Evolutionary conservation across 2,113 vertebrate genomes (phyloP).

Genomic region (Labeo rohita): DNA sequence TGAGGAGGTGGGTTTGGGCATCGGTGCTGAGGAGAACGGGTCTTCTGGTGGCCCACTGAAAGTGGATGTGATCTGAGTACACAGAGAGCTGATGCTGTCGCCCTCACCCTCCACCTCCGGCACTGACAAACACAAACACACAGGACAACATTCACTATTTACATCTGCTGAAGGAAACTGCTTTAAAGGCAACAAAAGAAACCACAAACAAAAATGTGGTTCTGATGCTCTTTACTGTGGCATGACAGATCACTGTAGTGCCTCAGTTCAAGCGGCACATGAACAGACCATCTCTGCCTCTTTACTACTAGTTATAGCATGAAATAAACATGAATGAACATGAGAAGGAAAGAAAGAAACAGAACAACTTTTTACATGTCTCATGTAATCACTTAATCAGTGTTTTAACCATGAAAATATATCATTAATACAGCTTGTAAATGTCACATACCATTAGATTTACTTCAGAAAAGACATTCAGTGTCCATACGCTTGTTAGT

Average conservation of each 20-base stretch:
- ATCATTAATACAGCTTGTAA: neutral
- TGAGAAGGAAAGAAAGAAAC: neutral
- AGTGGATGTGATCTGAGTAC: constrained; percentile 93
- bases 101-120: constrained; percentile 91
- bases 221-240: neutral
- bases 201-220: too few relatives aligned
- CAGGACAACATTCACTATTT: neutral
- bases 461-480: too few relatives aligned
- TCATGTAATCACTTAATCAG: neutral
- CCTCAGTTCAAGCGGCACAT: neutral
- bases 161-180: neutral
- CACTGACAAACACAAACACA: constrained; percentile 73
- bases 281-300: neutral
- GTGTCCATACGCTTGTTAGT: too few relatives aligned
- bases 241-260: neutral
- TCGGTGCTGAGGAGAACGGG: constrained; percentile 93
- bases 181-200: neutral
- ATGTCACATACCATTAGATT: too few relatives aligned
- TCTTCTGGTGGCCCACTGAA: constrained; percentile 93
- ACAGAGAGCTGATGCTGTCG: constrained; percentile 96
- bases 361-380: neutral
- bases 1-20: constrained; percentile 82
- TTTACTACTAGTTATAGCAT: neutral
- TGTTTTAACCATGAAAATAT: neutral
- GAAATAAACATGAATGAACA: neutral